These are phyloP conservation scores for Galemys pyrenaicus DNA, from an alignment of 2,113 vertebrate genomes.

Conservation along the genomic window DNA sequence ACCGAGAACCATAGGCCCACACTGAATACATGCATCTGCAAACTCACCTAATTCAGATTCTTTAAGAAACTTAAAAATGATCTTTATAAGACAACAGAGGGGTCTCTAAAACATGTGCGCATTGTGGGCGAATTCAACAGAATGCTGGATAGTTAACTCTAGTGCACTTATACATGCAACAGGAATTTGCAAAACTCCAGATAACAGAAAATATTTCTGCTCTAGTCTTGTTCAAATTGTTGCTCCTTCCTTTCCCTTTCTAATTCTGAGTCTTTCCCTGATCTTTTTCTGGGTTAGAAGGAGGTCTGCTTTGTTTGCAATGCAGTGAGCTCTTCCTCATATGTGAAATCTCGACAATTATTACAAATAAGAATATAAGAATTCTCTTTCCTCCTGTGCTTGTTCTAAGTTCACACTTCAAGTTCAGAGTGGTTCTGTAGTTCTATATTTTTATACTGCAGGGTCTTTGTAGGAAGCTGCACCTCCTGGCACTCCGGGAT, in stretches of 20 bases:
- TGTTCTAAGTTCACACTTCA: not conserved
- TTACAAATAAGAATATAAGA: not conserved
- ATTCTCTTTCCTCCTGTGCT: not conserved
- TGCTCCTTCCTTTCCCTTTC: not conserved
- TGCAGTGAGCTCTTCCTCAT: not conserved
- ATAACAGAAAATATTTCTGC: not conserved
- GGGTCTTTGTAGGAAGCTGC: not conserved
- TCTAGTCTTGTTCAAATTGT: not conserved
- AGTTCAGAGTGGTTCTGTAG: not conserved
- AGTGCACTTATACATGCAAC: not conserved
- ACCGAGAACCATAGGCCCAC: not conserved
- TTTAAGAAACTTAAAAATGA: not conserved
- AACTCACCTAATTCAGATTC: conserved; percentile 3
- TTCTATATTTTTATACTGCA: not conserved
- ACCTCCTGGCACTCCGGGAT: not conserved
- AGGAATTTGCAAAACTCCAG: not conserved
- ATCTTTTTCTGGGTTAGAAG: not conserved
- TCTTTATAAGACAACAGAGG: not conserved
- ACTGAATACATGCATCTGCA: conserved; percentile 15
- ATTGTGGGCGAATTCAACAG: not conserved
- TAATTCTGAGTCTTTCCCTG: not conserved
- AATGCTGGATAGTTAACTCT: not conserved
- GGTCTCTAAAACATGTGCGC: not conserved
- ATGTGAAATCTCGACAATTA: not conserved
- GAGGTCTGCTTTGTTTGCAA: not conserved